Base-by-base conservation (phyloP, 2,113 vertebrate species). In the Perccottus glenii region DNA sequence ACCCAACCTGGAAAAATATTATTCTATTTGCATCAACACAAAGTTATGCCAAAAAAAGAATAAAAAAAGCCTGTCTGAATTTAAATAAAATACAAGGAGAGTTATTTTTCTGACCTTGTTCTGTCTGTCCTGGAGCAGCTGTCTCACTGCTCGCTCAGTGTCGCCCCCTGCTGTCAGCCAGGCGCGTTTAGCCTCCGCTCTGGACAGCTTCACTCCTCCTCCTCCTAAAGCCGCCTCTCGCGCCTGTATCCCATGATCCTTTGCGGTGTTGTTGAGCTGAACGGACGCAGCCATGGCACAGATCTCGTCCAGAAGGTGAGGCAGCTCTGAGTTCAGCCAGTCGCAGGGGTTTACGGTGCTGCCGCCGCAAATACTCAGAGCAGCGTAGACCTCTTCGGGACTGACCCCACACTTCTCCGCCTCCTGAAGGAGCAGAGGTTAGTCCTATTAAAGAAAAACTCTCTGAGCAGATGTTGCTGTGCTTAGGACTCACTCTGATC, bases 241-340 rank as follows among this genome's bases (percentile, higher is more conserved):
- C 73, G 45, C 4, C 2, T 27, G 51, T 2, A 2, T 65, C 68
- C 75, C 64, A 14, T 66, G 35, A 42, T 68, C 9, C 60, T 45
- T 77, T 0, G 6, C 9, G 32, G 32, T 61, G 65, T 67, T 64
- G 83, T 60, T 87, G 0, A 77, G 78, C 61, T 87, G 80, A 9
- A 76, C 86, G 0, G 64, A 91, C 15, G 73, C 89, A 0, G 94
- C 95, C 87, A 94, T 83, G 59, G 94, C 95, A 4, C 94, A 93
- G 78, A 96, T 92, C 27, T 93, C 93, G 10, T 96, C 95, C 63
- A 97, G 88, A 65, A 94, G 92, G 14, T 93, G 94, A 7, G 94
- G 93, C 51, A 97, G 91, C 82, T 96, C 96, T 0, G 93, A 92
- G 5, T 70, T 82, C 81, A 96, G 73, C 96, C 95, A 97, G 36